These are phyloP conservation scores for Furcifer pardalis DNA, from an alignment of 2,797 vertebrate genomes.

Conservation along the genomic window DNA sequence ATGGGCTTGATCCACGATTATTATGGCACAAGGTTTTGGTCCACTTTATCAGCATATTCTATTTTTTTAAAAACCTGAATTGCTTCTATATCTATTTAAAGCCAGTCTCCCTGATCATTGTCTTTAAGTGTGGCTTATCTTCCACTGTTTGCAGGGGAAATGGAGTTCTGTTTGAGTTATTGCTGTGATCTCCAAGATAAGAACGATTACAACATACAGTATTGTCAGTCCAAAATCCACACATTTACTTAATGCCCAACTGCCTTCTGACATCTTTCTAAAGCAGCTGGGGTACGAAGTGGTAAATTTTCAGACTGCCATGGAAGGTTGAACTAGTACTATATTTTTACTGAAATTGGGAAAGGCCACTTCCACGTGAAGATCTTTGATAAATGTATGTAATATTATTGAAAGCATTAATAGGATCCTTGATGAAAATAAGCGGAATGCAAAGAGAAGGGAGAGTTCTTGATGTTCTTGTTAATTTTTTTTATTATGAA, in stretches of 20 bases:
- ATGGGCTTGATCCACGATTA: no score
- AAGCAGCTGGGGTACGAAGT: background rate
- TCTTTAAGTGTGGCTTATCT: background rate
- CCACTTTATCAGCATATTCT: background rate
- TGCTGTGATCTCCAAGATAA: background rate
- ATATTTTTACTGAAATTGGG: no score
- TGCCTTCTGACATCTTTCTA: background rate
- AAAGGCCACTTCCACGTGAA: no score
- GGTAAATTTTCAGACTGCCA: background rate
- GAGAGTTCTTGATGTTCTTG: no score
- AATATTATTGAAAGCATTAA: no score
- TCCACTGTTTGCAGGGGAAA: background rate
- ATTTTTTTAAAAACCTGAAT: background rate
- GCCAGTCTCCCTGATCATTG: background rate
- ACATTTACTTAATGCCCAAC: background rate
- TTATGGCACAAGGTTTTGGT: background rate
- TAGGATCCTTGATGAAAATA: background rate
- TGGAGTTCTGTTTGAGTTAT: background rate
- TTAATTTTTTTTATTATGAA: no score
- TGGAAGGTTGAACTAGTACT: no score
- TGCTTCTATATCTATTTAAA: background rate
- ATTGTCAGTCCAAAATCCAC: background rate
- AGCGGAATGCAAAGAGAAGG: no score
- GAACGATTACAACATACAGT: background rate
- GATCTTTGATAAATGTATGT: no score